These are phyloP conservation scores for Lasiurus cinereus DNA, from an alignment of 2,113 vertebrate genomes.

Conservation along the genomic window DNA sequence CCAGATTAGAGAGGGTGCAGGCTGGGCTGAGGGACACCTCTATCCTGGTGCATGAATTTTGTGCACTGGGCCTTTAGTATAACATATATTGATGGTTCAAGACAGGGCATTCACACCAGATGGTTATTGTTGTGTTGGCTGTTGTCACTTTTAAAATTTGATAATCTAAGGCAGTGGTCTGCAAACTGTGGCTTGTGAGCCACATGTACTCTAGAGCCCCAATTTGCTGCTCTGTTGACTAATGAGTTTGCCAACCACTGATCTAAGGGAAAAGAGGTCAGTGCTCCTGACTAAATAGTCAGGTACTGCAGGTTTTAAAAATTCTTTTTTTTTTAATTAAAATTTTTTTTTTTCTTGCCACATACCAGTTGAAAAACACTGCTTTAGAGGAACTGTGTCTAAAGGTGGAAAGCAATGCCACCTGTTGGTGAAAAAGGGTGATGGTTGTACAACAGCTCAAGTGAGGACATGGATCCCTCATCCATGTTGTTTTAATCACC, in stretches of 20 bases:
- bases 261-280: background rate
- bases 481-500: background rate
- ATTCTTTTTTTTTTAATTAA: too few relatives aligned
- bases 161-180: background rate
- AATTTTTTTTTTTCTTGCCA: background rate
- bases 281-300: background rate
- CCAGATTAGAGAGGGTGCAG: too few relatives aligned
- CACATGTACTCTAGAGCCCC: too few relatives aligned
- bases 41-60: too few relatives aligned
- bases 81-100: background rate
- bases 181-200: too few relatives aligned
- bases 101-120: background rate
- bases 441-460: background rate
- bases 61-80: background rate
- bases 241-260: too few relatives aligned
- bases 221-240: too few relatives aligned
- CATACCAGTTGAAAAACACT: background rate
- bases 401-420: conserved; percentile 69
- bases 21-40: too few relatives aligned
- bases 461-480: fast-evolving
- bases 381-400: fast-evolving
- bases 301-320: background rate
- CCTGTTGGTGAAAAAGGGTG: conserved; percentile 71
- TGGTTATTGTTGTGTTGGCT: background rate
- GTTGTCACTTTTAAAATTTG: background rate